Conservation (phyloP, 2,113 vertebrate species). For the Syrrhaptes paradoxus region DNA sequence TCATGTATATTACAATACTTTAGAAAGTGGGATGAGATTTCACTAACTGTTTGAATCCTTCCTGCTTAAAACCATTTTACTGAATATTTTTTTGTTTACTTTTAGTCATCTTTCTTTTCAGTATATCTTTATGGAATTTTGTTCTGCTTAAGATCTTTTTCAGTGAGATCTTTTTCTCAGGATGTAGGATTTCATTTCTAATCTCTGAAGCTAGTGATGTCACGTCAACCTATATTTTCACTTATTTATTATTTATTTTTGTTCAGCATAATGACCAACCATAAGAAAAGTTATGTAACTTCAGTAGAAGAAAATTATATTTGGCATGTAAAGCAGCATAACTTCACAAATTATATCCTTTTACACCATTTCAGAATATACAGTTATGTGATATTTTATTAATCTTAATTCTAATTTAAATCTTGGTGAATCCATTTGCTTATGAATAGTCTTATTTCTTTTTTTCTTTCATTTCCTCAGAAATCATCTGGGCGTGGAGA, state of each 20-base stretch:
- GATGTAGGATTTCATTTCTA: neutral
- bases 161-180: neutral
- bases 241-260: neutral
- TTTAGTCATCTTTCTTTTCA: neutral
- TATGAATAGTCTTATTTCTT: neutral
- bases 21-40: neutral
- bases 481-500: constrained; percentile 91
- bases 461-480: constrained; percentile 69
- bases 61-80: neutral
- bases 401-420: neutral
- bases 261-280: neutral
- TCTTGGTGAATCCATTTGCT: neutral
- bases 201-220: neutral
- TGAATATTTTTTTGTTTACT: neutral
- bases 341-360: neutral
- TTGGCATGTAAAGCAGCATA: neutral
- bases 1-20: neutral
- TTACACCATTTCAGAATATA: neutral
- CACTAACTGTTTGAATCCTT: neutral
- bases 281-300: neutral
- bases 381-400: neutral
- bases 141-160: neutral
- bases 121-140: neutral
- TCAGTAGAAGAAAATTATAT: neutral
- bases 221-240: neutral